phyloP scores from a whole-genome alignment of 2,797 vertebrate genomes.

The Coluber constrictor region DNA sequence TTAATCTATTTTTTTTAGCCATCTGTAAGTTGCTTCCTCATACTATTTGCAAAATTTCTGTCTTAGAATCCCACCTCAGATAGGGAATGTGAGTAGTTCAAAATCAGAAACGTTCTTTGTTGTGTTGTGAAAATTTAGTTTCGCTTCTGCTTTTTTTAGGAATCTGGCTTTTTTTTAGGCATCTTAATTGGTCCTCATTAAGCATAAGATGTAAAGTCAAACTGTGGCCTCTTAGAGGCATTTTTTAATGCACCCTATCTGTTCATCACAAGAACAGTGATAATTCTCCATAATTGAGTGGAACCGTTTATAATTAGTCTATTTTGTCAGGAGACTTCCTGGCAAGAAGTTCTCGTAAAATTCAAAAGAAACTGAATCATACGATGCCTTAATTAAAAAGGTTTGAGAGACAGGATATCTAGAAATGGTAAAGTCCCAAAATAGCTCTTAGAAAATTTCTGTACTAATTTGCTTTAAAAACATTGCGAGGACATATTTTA shows the following conservation, averaged over 20 bases:
- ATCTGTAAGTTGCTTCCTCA: neutral
- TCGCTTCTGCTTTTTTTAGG: slow-evolving; percentile 2
- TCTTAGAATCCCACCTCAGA: neutral
- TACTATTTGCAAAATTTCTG: neutral
- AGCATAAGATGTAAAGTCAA: slow-evolving; percentile 31
- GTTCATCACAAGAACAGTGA: slow-evolving; percentile 38
- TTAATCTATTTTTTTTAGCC: neutral
- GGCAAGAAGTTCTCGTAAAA: slow-evolving; percentile 38
- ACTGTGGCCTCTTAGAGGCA: slow-evolving; percentile 6
- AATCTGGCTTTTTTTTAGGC: neutral
- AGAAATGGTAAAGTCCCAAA: slow-evolving; percentile 40
- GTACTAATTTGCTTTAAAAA: slow-evolving; percentile 44
- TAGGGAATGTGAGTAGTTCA: neutral
- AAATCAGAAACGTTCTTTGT: slow-evolving; percentile 16
- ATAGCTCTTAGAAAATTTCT: slow-evolving; percentile 34
- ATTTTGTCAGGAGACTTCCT: slow-evolving; percentile 54
- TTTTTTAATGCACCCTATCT: slow-evolving; percentile 32
- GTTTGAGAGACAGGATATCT: slow-evolving; percentile 48
- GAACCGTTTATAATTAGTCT: slow-evolving; percentile 54
- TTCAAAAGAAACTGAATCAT: slow-evolving; percentile 61
- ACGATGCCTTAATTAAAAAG: slow-evolving; percentile 54
- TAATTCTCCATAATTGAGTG: slow-evolving; percentile 36
- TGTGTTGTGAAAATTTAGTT: neutral
- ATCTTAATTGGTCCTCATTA: slow-evolving; percentile 27
- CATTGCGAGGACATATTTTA: slow-evolving; percentile 16